phyloP scores from a whole-genome alignment of 92 coral and sea anemone species.

The Palythoa caribaeorum region DNA sequence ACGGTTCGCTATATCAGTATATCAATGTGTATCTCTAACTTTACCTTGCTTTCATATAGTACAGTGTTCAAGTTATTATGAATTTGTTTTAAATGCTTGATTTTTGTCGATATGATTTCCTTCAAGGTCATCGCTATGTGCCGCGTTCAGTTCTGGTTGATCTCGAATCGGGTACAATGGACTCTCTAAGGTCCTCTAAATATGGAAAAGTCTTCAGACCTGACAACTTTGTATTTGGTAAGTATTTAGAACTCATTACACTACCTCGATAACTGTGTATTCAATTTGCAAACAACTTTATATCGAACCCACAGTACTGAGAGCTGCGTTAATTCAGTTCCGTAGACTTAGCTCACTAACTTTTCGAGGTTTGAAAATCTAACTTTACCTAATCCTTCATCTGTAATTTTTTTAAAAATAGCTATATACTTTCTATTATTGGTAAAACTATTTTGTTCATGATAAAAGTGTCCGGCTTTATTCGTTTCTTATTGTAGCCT shows the following conservation, averaged over 20 bases:
- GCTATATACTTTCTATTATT: too few relatives aligned
- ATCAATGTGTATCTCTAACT: not conserved
- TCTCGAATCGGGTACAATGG: conserved; percentile 96
- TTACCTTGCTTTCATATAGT: not conserved
- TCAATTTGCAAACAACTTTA: conserved; percentile 4
- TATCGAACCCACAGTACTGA: not conserved
- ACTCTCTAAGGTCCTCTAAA: conserved; percentile 82
- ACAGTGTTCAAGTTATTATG: not conserved
- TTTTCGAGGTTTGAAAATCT: not conserved
- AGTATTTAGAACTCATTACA: conserved; percentile 27
- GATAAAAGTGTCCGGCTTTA: too few relatives aligned
- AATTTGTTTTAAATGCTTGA: not conserved
- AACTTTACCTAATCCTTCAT: too few relatives aligned
- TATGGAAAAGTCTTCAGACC: conserved; percentile 91
- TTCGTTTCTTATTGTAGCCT: too few relatives aligned
- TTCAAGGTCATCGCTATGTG: conserved; percentile 82
- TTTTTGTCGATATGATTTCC: conserved; percentile 11
- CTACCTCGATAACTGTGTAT: not conserved
- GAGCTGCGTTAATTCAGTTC: not conserved
- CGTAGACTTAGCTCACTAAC: not conserved
- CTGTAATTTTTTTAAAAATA: too few relatives aligned
- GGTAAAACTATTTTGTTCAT: too few relatives aligned
- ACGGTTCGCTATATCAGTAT: not conserved
- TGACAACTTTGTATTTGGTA: conserved; percentile 94
- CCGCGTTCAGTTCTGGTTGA: conserved; percentile 93